A percentile compares a stretch with the other conserved stretches of the same genome.
Evolutionary conservation across 2,888 invertebrate genomes (phyloP).

Genomic region (Sarcophaga rosellei): DNA sequence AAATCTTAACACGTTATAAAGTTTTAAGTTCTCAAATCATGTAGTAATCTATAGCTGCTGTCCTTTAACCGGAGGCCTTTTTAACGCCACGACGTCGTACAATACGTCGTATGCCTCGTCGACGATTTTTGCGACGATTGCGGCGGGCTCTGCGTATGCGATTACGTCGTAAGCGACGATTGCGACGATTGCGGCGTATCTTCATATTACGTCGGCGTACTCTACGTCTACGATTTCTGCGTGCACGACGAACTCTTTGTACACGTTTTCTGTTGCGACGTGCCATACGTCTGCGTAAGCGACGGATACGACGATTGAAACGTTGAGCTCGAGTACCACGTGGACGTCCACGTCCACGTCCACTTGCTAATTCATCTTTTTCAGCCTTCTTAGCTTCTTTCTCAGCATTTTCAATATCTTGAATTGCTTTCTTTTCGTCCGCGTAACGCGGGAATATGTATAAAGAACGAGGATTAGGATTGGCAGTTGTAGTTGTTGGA

Average conservation of each 20-base stretch:
- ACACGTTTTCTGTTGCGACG: neutral
- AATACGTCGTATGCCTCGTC: neutral
- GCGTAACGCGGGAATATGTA: too few relatives aligned
- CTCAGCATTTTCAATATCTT: neutral
- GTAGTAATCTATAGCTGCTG: too few relatives aligned
- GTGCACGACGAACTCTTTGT: neutral
- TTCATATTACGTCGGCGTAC: neutral
- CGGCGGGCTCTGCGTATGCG: too few relatives aligned
- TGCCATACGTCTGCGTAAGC: neutral
- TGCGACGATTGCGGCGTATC: neutral
- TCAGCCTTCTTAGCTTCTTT: neutral
- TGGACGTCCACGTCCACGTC: too few relatives aligned
- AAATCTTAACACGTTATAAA: too few relatives aligned
- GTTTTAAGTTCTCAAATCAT: too few relatives aligned
- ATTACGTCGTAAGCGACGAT: too few relatives aligned
- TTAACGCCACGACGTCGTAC: too few relatives aligned
- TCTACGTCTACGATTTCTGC: neutral
- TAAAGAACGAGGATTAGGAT: too few relatives aligned
- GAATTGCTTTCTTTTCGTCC: too few relatives aligned
- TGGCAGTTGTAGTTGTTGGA: too few relatives aligned
- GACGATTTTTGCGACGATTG: neutral
- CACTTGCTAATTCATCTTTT: neutral
- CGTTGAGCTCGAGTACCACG: neutral
- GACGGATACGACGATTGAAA: neutral
- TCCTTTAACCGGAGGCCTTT: too few relatives aligned